phyloP scores from a whole-genome alignment of 2,888 invertebrate genomes.

The Drosophila sordidula region DNA sequence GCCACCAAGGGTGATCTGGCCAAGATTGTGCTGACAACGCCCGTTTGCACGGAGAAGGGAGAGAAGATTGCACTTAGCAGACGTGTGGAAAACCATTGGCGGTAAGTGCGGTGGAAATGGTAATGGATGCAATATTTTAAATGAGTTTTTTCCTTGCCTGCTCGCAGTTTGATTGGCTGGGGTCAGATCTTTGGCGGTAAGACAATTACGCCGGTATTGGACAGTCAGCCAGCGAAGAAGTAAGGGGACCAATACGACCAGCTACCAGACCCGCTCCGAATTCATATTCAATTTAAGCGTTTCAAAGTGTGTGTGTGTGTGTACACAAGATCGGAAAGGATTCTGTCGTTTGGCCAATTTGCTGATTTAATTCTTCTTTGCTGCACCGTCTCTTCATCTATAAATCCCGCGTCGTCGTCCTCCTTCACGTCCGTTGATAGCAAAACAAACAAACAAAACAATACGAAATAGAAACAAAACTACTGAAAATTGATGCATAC shows the following conservation, averaged over 20 bases:
- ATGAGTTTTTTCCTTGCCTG: constrained; percentile 1
- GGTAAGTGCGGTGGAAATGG: constrained; percentile 86
- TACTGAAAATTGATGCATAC: constrained; percentile 62
- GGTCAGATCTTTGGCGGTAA: constrained; percentile 99
- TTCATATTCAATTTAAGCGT: constrained; percentile 52
- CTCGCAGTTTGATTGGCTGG: constrained; percentile 97
- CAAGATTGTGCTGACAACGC: constrained; percentile 97
- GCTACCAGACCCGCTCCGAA: constrained; percentile 42
- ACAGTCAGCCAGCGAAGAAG: constrained; percentile 71
- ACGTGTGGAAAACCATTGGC: constrained; percentile 99
- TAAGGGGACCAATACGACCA: constrained; percentile 40
- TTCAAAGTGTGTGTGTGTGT: constrained; percentile 34
- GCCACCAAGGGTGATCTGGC: constrained; percentile 98
- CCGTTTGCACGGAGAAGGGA: constrained; percentile 99
- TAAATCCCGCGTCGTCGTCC: constrained; percentile 46
- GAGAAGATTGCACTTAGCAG: constrained; percentile 99
- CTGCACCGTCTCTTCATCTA: constrained; percentile 43
- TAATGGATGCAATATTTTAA: not conserved
- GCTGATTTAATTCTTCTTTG: constrained; percentile 40
- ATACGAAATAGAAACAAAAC: constrained; percentile 49
- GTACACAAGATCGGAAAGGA: constrained; percentile 25
- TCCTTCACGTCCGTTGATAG: constrained; percentile 68
- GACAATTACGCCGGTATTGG: constrained; percentile 92
- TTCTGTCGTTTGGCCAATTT: constrained; percentile 33
- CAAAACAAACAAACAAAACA: constrained; percentile 39